Conservation (phyloP, 2,797 vertebrate species). For the Sarcoramphus papa region DNA sequence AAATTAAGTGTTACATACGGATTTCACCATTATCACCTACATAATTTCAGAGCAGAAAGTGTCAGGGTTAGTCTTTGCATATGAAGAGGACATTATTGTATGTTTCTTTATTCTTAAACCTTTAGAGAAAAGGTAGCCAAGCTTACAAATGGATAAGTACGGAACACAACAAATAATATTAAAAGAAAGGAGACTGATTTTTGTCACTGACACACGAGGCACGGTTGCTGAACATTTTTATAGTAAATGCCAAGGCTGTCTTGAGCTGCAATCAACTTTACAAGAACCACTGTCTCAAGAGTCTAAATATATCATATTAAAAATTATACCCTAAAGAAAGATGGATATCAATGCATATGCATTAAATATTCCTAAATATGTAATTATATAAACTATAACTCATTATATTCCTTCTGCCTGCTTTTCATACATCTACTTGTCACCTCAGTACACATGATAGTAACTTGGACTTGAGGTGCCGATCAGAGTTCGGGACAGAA, state of each 20-base stretch:
- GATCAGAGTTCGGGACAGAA: not conserved
- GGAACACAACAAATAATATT: not conserved
- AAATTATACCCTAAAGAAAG: not conserved
- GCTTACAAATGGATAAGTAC: not conserved
- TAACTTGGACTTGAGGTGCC: not conserved
- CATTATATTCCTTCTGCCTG: not conserved
- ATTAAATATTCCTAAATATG: not conserved
- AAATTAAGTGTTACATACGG: not conserved
- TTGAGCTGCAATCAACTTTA: not conserved
- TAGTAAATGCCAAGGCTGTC: not conserved
- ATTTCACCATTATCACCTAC: not conserved
- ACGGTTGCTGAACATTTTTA: not conserved
- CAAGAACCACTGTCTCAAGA: not conserved
- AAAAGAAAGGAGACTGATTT: not conserved
- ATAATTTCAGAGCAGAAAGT: not conserved
- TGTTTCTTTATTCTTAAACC: not conserved
- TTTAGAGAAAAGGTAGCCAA: not conserved
- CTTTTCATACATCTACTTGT: not conserved
- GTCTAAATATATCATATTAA: not conserved
- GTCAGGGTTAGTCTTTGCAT: not conserved
- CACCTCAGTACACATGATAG: rapidly evolving
- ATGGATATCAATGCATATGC: not conserved
- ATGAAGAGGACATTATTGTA: not conserved
- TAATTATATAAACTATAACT: not conserved
- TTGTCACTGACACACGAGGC: not conserved